Evolutionary conservation across 1,140 invertebrate species (phyloP).

Genomic region (Bombyx mori): ASM3026992v2 NC_085123.1:3516001-3516500

Average conservation of each 20-base stretch:
- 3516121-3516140: too few relatives aligned
- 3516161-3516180: too few relatives aligned
- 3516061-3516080: too few relatives aligned
- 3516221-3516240: too few relatives aligned
- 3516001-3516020: too few relatives aligned
- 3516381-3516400: constrained; percentile 87
- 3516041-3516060: too few relatives aligned
- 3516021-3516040: too few relatives aligned
- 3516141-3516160: too few relatives aligned
- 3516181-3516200: too few relatives aligned
- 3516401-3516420: constrained; percentile 86
- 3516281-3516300: constrained; percentile 88
- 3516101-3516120: too few relatives aligned
- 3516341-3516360: constrained; percentile 88
- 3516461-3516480: constrained; percentile 3
- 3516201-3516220: too few relatives aligned
- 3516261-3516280: constrained; percentile 89
- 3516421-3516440: constrained; percentile 87
- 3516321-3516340: constrained; percentile 88
- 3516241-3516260: constrained; percentile 30
- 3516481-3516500: not conserved
- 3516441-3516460: constrained; percentile 84
- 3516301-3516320: constrained; percentile 87
- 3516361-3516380: constrained; percentile 85
- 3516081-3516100: too few relatives aligned